A percentile compares a stretch with the other conserved stretches of the same genome.
Conservation (phyloP, 1,140 invertebrate genomes). For the Papilio helenus region DNA sequence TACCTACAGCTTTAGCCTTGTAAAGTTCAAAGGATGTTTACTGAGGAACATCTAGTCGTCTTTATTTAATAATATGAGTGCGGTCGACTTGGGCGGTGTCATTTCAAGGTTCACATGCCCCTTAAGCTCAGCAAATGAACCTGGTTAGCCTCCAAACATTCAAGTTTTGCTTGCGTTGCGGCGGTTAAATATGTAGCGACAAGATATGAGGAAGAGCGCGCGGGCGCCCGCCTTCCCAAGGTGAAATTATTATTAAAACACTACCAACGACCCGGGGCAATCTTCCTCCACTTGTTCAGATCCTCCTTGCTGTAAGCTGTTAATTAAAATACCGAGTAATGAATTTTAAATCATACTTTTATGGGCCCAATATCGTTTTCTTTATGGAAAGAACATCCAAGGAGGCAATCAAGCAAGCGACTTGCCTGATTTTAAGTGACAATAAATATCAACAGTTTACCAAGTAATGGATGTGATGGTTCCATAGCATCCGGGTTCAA, state of each 20-base stretch:
- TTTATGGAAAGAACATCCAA: not conserved
- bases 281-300: slow-evolving; percentile 28
- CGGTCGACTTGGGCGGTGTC: slow-evolving; percentile 47
- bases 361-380: not conserved
- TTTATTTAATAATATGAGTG: slow-evolving; percentile 53
- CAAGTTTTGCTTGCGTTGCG: slow-evolving; percentile 48
- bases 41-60: slow-evolving; percentile 43
- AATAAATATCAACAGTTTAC: not conserved
- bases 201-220: slow-evolving; percentile 49
- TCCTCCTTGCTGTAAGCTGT: not conserved
- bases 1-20: slow-evolving; percentile 47
- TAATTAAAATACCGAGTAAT: slow-evolving; percentile 34
- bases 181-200: slow-evolving; percentile 44
- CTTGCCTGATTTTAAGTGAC: not conserved
- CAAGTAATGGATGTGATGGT: not conserved
- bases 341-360: slow-evolving; percentile 14
- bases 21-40: slow-evolving; percentile 51
- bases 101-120: slow-evolving; percentile 61
- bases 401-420: not conserved
- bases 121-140: slow-evolving; percentile 56
- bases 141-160: slow-evolving; percentile 63
- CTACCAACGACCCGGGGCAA: slow-evolving; percentile 39
- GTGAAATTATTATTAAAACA: slow-evolving; percentile 44
- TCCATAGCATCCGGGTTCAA: not conserved
- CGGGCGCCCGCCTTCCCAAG: slow-evolving; percentile 44